Percentiles rank a stretch among this genome's conserved stretches.
phyloP scores from a whole-genome alignment of 2,113 vertebrate species.

The Semicossyphus pulcher region DNA sequence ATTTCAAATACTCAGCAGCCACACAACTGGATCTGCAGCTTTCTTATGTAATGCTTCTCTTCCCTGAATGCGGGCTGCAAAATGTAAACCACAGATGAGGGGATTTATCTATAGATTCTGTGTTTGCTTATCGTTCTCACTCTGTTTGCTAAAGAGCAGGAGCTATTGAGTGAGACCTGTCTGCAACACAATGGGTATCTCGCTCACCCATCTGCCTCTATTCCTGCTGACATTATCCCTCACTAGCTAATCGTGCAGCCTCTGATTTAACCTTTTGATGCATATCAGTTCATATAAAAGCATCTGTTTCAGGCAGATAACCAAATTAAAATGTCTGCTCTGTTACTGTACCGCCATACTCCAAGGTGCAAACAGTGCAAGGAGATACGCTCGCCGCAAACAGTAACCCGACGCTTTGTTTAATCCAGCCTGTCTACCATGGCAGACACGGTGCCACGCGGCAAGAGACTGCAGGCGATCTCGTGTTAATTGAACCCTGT shows the following conservation, averaged over 20 bases:
- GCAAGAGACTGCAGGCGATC: conserved; percentile 40
- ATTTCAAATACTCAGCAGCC: conserved; percentile 2
- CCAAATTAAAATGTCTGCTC: neutral
- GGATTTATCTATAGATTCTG: conserved; percentile 15
- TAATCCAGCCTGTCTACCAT: conserved; percentile 35
- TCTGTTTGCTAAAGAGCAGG: conserved; percentile 59
- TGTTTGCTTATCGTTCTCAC: conserved; percentile 40
- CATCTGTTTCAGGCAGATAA: neutral
- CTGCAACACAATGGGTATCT: conserved; percentile 46
- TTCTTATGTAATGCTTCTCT: neutral
- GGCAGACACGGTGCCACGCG: conserved; percentile 29
- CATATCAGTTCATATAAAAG: neutral
- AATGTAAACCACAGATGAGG: conserved; percentile 15
- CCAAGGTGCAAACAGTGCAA: conserved; percentile 20
- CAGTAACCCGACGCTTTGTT: conserved; percentile 54
- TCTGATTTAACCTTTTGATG: neutral
- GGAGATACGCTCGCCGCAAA: conserved; percentile 6
- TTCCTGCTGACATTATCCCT: conserved; percentile 44
- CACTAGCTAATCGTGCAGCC: neutral
- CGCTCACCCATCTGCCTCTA: conserved; percentile 37
- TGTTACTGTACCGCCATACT: neutral
- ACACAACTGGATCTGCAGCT: neutral
- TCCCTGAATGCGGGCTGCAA: conserved; percentile 7
- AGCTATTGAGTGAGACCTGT: conserved; percentile 23
- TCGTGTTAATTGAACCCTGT: conserved; percentile 66